phyloP scores from a whole-genome alignment of 2,888 invertebrate species.

The Ypsolopha scabrella region DNA sequence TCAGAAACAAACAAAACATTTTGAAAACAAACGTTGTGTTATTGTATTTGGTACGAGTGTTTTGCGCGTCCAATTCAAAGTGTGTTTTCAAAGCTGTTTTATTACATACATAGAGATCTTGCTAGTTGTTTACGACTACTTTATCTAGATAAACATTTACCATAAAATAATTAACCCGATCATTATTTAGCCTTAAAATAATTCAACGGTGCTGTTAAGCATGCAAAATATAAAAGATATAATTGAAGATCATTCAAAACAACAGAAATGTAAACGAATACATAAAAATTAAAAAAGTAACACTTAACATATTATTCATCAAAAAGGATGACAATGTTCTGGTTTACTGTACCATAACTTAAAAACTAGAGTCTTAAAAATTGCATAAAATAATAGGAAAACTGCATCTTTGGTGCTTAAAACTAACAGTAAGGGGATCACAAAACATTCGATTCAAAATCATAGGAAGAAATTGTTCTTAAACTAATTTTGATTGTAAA shows the following conservation, averaged over 20 bases:
- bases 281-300: constrained; percentile 30
- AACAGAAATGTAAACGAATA: constrained; percentile 15
- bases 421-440: constrained; percentile 32
- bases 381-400: constrained; percentile 48
- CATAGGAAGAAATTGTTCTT: neutral
- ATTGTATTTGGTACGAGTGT: too few relatives aligned
- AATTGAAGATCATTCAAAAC: constrained; percentile 20
- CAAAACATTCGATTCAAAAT: constrained; percentile 44
- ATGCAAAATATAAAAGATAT: constrained; percentile 33
- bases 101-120: too few relatives aligned
- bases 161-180: too few relatives aligned
- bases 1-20: too few relatives aligned
- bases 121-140: too few relatives aligned
- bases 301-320: constrained; percentile 28
- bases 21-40: too few relatives aligned
- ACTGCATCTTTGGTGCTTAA: constrained; percentile 59
- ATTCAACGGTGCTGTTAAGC: constrained; percentile 32
- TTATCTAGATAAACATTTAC: too few relatives aligned
- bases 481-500: neutral
- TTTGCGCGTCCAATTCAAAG: too few relatives aligned
- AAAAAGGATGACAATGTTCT: constrained; percentile 10
- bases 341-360: constrained; percentile 29
- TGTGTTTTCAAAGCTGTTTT: too few relatives aligned
- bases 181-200: constrained; percentile 11
- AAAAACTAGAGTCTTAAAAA: constrained; percentile 36